Base-by-base conservation (phyloP, 2,797 vertebrate genomes). In the Trachops cirrhosus region DNA sequence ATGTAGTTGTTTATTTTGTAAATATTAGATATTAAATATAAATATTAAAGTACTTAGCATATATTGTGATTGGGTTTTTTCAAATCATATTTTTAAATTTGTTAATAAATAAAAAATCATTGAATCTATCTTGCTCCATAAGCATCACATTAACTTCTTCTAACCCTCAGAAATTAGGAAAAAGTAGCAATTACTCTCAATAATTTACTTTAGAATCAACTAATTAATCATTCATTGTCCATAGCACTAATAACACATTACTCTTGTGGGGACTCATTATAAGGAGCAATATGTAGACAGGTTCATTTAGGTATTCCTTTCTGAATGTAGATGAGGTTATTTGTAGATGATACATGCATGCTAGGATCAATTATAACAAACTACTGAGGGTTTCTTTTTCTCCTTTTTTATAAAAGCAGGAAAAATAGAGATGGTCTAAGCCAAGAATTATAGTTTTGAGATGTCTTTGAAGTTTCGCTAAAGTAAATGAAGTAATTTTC, bases 161-260 rank as follows among this genome's bases (percentile, higher is more conserved):
- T 98, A 98, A 98, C 97, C 97, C 98, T 98, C 98, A 98, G 96
- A 98, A 98, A 98, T 98, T 96, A 98, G 79, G 93, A 67, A 98
- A 97, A 98, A 85, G 95, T 98, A 98, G 95, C 97, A 98, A 98
- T 98, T 98, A 98, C 96, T 96, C 71, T 95, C 97, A 98, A 98
- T 97, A 98, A 97, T 97, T 98, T 91, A 41, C 91, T 97, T 98
- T 97, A 97, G 97, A 97, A 98, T 98, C 98, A 97, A 97, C 97
- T 98, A 98, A 98, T 98, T 98, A 98, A 98, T 98, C 98, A 98
- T 98, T 98, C 96, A 95, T 97, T 96, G 98, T 98, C 97, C 94
- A 29, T 97, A 97, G 97, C 97, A 97, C 97, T 98, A 98, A 98
- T 98, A 98, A 98, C 97, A 98, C 97, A 97, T 98, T 98, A 98